Percentiles rank a stretch among this genome's conserved stretches.
These are phyloP conservation scores for Piprites chloris DNA, from an alignment of 2,113 vertebrate species.

Conservation along the genomic window DNA sequence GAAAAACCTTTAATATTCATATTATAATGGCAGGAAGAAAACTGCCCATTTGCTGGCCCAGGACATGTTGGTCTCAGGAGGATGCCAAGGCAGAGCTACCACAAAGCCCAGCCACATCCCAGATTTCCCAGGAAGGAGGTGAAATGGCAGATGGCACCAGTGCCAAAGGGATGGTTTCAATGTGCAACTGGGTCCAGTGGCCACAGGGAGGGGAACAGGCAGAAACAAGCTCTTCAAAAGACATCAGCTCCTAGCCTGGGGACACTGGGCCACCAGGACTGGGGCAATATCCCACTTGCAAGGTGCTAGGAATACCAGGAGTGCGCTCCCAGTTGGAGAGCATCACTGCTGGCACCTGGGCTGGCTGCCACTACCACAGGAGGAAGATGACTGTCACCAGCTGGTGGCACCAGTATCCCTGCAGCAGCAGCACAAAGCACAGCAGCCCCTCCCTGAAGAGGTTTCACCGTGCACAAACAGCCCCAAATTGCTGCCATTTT, in stretches of 20 bases:
- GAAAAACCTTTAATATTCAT: not conserved
- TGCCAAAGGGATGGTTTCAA: not conserved
- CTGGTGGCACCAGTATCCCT: not conserved
- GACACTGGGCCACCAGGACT: fast-evolving
- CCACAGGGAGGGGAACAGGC: not conserved
- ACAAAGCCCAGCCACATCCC: fast-evolving
- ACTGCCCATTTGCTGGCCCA: too few relatives aligned
- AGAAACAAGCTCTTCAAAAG: not conserved
- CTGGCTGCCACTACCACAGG: not conserved
- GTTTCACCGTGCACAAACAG: not conserved
- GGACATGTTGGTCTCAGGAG: not conserved
- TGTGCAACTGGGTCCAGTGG: not conserved
- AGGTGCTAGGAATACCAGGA: not conserved
- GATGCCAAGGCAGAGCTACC: not conserved
- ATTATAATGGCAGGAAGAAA: not conserved
- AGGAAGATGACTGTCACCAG: not conserved
- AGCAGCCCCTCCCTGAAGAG: not conserved
- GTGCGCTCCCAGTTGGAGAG: not conserved
- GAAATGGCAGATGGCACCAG: not conserved
- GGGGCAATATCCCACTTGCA: not conserved
- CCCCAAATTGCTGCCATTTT: not conserved
- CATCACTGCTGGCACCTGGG: not conserved
- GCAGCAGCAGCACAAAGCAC: not conserved
- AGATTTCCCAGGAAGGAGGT: not conserved
- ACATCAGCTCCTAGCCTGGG: not conserved